Base-by-base conservation (phyloP, 2,797 vertebrate species). In the Falco berigora region DNA sequence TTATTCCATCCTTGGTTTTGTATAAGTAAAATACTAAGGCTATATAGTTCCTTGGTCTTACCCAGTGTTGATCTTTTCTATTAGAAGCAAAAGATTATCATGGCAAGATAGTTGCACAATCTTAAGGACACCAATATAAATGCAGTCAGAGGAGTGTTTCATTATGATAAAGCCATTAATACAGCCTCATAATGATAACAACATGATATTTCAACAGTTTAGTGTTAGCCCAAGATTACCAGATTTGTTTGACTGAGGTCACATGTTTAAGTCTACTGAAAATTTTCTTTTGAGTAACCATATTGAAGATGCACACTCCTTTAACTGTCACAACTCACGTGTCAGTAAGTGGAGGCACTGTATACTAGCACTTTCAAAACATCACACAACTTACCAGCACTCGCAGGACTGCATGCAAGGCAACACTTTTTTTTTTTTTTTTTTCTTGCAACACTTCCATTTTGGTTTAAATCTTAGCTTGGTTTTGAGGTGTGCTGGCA, bases 191-290 rank as follows among this genome's bases (percentile, higher is more conserved):
- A 42, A 69, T 36, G 5, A 12, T 38, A 84, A 64, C 5, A 44
- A 7, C 28, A n/a, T 32, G 14, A 36, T 73, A 75, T 47, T 66
- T 81, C n/a, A 79, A 5, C 44, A 71, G 12, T 5, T 83, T 59
- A 86, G 1, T 0, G 0, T 47, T 61, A 50, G 34, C 12, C 6
- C 36, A 73, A 62, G 59, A n/a, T 79, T 82, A 44, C 10, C 4
- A 66, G 49, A 2, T 32, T 81, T 44, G 4, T 3, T 61, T 69
- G 30, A 36, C 27, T 50, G 5, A 59, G 74, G 30, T 47, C 32
- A 27, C 3, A 1, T 23, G 6, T 42, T 68, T 44, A 58, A 25
- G 5, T 36, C n/a, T 64, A 30, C 9, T 36, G 34, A 67, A 90
- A 83, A 58, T 27, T 2, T 28, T 59, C 2, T 67, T 80, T 30